Evolutionary conservation across 2,113 vertebrate species (phyloP).

Genomic region (human): DNA sequence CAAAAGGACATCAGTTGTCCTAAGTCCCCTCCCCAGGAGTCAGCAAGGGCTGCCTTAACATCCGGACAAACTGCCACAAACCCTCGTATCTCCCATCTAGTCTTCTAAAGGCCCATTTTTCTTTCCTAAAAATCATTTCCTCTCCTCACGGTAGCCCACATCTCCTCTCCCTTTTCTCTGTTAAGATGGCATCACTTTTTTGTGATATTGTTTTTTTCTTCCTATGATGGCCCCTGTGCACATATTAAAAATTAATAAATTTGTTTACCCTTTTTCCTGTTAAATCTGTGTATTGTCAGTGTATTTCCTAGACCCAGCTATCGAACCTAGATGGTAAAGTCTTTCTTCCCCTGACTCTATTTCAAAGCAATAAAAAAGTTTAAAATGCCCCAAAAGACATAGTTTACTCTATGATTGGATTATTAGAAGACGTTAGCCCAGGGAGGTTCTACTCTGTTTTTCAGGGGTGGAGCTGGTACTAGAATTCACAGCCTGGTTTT

Average conservation of each 20-base stretch:
- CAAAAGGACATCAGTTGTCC: rapidly evolving
- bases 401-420: too few species aligned
- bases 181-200: background rate
- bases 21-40: background rate
- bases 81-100: rapidly evolving
- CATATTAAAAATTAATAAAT: background rate
- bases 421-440: rapidly evolving
- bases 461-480: rapidly evolving
- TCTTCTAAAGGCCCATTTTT: background rate
- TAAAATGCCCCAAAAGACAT: background rate
- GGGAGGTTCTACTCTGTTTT: background rate
- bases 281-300: background rate
- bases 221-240: too few species aligned
- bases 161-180: rapidly evolving
- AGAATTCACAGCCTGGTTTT: background rate
- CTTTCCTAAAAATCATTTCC: background rate
- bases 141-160: background rate
- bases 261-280: background rate
- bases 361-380: background rate
- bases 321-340: background rate
- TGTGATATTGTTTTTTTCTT: background rate
- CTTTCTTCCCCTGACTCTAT: background rate
- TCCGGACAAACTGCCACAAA: rapidly evolving
- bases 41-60: background rate
- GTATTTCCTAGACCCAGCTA: background rate